Evolutionary conservation across 2,113 vertebrate species (phyloP).

Genomic region (Oreotrochilus melanogaster): DNA sequence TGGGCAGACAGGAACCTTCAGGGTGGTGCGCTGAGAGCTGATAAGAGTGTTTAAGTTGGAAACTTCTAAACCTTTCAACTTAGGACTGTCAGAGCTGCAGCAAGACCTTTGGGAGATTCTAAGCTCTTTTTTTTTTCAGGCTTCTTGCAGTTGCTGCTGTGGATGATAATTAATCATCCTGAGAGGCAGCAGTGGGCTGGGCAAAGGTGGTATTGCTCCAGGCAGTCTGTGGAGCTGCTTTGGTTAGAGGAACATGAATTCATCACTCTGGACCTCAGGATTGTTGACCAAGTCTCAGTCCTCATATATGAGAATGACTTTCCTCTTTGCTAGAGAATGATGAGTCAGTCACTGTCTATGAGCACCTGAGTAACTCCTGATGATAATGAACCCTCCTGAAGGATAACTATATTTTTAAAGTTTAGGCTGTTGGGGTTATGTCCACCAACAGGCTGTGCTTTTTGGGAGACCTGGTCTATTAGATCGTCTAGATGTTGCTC

Average conservation of each 20-base stretch:
- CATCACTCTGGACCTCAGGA: not conserved
- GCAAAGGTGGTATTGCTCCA: not conserved
- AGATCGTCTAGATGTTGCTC: not conserved
- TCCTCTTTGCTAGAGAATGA: not conserved
- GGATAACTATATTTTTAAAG: not conserved
- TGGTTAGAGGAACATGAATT: not conserved
- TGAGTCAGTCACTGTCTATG: not conserved
- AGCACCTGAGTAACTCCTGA: not conserved
- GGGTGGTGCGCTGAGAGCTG: not conserved
- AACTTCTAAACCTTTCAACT: not conserved
- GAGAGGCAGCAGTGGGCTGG: not conserved
- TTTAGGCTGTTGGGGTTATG: not conserved
- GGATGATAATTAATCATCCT: not conserved
- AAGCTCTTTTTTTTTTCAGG: not conserved
- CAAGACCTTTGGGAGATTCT: not conserved
- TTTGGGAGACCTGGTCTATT: not conserved
- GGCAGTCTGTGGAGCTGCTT: not conserved
- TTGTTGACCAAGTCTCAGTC: not conserved
- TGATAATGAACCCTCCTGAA: not conserved
- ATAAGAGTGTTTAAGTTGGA: conserved; percentile 45
- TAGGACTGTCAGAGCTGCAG: not conserved
- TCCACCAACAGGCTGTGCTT: not conserved
- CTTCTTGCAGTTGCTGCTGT: not conserved
- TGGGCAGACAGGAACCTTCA: not conserved
- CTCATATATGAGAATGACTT: not conserved